Evolutionary conservation across 2,888 invertebrate genomes (phyloP), one percentile per base, ranked within the genome.

Genomic region (Pharmacophagus antenor): DNA sequence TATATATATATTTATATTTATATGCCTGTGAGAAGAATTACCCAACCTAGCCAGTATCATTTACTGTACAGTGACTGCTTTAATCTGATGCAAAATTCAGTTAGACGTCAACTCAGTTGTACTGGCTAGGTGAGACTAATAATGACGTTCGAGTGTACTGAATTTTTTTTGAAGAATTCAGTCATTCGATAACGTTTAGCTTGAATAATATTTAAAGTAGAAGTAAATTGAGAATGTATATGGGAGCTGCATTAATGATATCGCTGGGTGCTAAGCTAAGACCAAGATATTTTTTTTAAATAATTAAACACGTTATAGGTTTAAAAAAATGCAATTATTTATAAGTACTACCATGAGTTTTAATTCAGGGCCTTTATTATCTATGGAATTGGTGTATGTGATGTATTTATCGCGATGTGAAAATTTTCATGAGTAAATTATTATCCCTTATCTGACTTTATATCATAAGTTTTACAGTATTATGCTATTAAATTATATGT

Each of bases 201-300:
- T 63, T 67, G 68, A 63, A 70, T 73, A 63, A n/a, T n/a, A 70
- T 70, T 66, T 74, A 71, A 71, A 66, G 67, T 74, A 77, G 71
- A 65, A 66, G 66, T 72, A 69, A 68, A 71, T 52, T 22, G 61
- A 31, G 49, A 53, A 61, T 56, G 61, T 69, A 62, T 70, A 65
- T 63, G 57, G 69, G 65, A 62, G 70, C 63, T 67, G 72, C 60
- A 69, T 63, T 65, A 64, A 58, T 67, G 51, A 66, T 67, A 70
- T 76, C 74, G 78, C 74, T 76, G 77, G 85, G 85, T 85, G 85
- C 85, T 85, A 83, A 74, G 83, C 74, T 79, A 83, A 80, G 85
- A 86, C 84, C 85, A 85, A 85, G 74, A 78, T 80, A 73, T 71
- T 54, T 49, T 48, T 59, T 60, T 56, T 27, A 54, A 21, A 58